phyloP scores from a whole-genome alignment of 2,797 vertebrate genomes.

The Scolopax bukidnonensis region DNA sequence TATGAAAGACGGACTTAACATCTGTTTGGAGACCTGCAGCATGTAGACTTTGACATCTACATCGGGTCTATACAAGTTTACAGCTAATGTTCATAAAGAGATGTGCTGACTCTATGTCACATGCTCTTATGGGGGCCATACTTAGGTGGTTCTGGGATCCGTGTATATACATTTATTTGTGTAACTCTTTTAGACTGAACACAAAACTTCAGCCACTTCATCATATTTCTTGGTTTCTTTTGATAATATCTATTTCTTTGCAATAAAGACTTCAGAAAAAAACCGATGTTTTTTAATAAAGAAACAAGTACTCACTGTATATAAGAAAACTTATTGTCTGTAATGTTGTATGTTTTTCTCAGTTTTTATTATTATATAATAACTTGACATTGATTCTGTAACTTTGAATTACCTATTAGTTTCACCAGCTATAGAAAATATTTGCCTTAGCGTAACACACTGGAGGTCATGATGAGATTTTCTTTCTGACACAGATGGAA shows the following conservation, averaged over 20 bases:
- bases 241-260: background rate
- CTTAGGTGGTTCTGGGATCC: background rate
- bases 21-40: background rate
- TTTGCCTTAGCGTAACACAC: background rate
- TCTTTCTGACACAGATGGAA: background rate
- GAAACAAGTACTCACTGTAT: background rate
- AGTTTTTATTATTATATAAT: constrained; percentile 2
- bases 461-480: background rate
- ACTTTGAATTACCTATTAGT: background rate
- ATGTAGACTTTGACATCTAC: background rate
- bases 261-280: background rate
- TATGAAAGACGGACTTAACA: background rate
- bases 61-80: background rate
- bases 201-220: background rate
- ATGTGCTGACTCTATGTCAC: too few relatives aligned
- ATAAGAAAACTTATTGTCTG: background rate
- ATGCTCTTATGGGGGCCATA: background rate
- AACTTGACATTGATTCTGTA: background rate
- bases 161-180: background rate
- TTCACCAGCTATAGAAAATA: background rate
- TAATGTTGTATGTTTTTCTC: background rate
- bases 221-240: background rate
- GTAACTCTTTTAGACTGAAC: background rate
- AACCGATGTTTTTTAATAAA: background rate
- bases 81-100: background rate